These are phyloP conservation scores for Papilio polyxenes DNA, from an alignment of 1,140 invertebrate species.

Conservation along the genomic window DNA sequence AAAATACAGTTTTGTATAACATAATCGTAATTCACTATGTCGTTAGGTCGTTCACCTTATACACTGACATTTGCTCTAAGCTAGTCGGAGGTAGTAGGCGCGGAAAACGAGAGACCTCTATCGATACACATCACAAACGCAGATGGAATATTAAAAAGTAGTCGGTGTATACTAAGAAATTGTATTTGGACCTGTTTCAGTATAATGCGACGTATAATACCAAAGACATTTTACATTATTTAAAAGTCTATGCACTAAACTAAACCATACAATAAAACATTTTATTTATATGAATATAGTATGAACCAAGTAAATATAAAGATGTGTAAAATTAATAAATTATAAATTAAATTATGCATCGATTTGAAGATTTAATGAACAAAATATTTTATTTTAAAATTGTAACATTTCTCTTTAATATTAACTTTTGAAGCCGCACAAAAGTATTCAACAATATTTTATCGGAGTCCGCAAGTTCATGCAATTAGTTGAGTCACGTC, in stretches of 20 bases:
- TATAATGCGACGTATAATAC: neutral
- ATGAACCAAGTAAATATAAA: too few relatives aligned
- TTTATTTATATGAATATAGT: neutral
- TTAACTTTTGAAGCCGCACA: slow-evolving; percentile 17
- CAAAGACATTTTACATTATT: neutral
- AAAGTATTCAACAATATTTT: slow-evolving; percentile 46
- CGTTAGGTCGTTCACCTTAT: slow-evolving; percentile 13
- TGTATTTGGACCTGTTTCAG: neutral
- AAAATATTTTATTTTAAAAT: neutral
- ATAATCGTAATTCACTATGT: neutral
- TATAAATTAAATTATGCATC: too few relatives aligned
- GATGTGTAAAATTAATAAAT: too few relatives aligned
- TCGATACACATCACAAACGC: slow-evolving; percentile 23
- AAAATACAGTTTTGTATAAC: neutral
- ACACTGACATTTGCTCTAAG: slow-evolving; percentile 13
- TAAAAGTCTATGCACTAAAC: neutral
- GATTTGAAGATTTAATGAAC: too few relatives aligned
- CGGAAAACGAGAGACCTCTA: slow-evolving; percentile 28
- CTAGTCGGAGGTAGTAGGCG: slow-evolving; percentile 7
- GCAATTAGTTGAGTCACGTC: slow-evolving; percentile 49
- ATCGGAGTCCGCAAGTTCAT: slow-evolving; percentile 40
- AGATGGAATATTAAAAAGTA: slow-evolving; percentile 17
- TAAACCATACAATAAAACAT: neutral
- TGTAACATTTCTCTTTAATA: neutral
- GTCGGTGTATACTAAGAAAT: neutral